These are phyloP conservation scores for Sialia sialis DNA, from an alignment of 2,113 vertebrate species.

Conservation along the genomic window DNA sequence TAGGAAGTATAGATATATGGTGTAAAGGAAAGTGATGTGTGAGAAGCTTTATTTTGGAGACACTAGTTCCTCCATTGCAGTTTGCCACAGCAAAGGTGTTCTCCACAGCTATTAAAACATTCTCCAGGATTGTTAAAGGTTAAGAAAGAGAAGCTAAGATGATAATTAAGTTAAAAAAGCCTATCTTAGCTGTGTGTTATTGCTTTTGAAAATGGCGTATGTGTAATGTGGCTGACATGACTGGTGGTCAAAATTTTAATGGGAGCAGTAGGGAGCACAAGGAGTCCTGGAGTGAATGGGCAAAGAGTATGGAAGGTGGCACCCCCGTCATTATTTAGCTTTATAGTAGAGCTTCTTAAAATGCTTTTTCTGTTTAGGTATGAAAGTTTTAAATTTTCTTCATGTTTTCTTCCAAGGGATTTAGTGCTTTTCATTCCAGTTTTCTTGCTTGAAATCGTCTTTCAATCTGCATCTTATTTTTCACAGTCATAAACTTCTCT, in stretches of 20 bases:
- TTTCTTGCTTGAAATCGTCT: background rate
- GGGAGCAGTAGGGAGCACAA: background rate
- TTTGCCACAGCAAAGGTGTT: background rate
- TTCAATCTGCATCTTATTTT: background rate
- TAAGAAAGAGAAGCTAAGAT: background rate
- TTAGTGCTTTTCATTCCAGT: background rate
- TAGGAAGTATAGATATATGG: accelerated
- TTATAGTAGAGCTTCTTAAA: background rate
- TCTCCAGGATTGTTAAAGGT: background rate
- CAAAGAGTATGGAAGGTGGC: background rate
- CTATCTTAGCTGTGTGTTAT: background rate
- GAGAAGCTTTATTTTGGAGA: background rate
- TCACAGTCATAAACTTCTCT: background rate
- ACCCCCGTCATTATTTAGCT: accelerated
- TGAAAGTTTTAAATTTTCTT: background rate
- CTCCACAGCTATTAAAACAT: background rate
- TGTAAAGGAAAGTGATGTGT: background rate
- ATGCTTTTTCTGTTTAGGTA: background rate
- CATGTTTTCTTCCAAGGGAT: background rate
- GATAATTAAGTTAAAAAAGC: background rate
- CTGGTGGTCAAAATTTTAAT: background rate
- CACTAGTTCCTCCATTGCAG: accelerated
- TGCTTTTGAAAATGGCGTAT: background rate
- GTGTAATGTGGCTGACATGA: background rate
- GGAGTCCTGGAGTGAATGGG: background rate